Base-by-base conservation (phyloP, 2,888 invertebrate genomes). In the Amblyjoppa proteus region DNA sequence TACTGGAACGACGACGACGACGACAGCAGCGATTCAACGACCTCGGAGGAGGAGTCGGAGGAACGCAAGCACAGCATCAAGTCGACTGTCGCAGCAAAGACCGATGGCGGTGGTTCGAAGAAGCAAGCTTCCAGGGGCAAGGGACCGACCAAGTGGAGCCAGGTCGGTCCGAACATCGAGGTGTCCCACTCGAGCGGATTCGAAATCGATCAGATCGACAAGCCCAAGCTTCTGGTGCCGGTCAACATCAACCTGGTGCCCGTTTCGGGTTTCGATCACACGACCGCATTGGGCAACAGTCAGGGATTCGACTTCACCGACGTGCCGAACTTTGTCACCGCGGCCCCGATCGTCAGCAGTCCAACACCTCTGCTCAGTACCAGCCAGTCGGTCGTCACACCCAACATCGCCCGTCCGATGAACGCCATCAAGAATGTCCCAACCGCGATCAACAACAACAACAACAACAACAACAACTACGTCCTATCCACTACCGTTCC, bases 271-370 rank as follows among this genome's bases (percentile, higher is more conserved):
- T 95, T 95, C 73, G 94, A 95, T 88, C 95, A 95, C 76, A 93
- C 92, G 0, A 94, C 92, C 0, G 95, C 95, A 7, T 87, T 95
- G 6, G 94, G 94, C 0, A 93, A 91, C 56, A 95, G 95, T 80
- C 94, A 95, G 89, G 94, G 94, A 1, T 95, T 95, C 85, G 95
- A 95, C 88, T 92, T 94, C 73, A 93, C 94, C 0, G 94, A 95
- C 83, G 73, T 93, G 13, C 91, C 92, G 16, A 92, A 91, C 66
- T 83, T 91, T 16, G 90, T 91, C 7, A 89, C 91, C 2, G 88
- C 90, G 0, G 88, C 92, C 4, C 76, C 91, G 13, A 81, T 85
- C 25, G 31, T 89, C 1, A 92, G 90, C 82, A 92, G 92, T 3
- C 86, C 89, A 0, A 11, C 90, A 1, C 90, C 93, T 1, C 16